Conservation (phyloP, 2,888 invertebrate species). For the Nineta flava region DNA sequence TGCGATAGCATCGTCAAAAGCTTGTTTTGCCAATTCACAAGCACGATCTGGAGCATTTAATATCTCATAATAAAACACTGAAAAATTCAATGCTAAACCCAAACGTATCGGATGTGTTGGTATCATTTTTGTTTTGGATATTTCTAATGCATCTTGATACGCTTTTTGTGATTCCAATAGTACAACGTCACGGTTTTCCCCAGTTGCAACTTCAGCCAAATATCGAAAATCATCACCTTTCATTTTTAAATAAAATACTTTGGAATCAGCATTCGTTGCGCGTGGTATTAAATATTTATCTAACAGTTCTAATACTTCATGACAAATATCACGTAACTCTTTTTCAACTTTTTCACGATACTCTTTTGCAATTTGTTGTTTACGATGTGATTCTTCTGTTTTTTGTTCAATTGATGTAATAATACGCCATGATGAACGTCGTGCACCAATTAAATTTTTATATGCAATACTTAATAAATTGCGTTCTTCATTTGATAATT, state of each 20-base stretch:
- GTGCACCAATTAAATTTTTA: conserved; percentile 97
- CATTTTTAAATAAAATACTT: conserved; percentile 99
- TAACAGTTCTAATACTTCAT: conserved; percentile 94
- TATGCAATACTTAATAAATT: conserved; percentile 97
- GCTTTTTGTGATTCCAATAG: conserved; percentile 83
- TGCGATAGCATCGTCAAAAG: conserved; percentile 99
- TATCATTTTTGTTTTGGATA: conserved; percentile 96
- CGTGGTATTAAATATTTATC: conserved; percentile 98
- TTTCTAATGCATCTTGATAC: conserved; percentile 97
- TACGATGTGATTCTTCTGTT: conserved; percentile 95
- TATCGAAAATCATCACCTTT: conserved; percentile 99
- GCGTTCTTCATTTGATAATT: conserved; percentile 94
- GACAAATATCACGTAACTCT: conserved; percentile 97
- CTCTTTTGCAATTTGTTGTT: conserved; percentile 99
- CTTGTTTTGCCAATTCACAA: conserved; percentile 99
- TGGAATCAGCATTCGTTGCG: conserved; percentile 97
- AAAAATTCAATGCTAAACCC: conserved; percentile 98
- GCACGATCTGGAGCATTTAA: conserved; percentile 97
- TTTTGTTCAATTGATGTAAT: conserved; percentile 99
- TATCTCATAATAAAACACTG: conserved; percentile 99
- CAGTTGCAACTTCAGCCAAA: conserved; percentile 98
- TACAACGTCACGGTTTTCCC: conserved; percentile 78
- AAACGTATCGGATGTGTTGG: conserved; percentile 98
- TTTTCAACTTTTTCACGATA: conserved; percentile 99
- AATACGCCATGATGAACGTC: conserved; percentile 93